These are phyloP conservation scores for Onychomys arenicola DNA, from an alignment of 2,797 vertebrate species.

Conservation along the genomic window DNA sequence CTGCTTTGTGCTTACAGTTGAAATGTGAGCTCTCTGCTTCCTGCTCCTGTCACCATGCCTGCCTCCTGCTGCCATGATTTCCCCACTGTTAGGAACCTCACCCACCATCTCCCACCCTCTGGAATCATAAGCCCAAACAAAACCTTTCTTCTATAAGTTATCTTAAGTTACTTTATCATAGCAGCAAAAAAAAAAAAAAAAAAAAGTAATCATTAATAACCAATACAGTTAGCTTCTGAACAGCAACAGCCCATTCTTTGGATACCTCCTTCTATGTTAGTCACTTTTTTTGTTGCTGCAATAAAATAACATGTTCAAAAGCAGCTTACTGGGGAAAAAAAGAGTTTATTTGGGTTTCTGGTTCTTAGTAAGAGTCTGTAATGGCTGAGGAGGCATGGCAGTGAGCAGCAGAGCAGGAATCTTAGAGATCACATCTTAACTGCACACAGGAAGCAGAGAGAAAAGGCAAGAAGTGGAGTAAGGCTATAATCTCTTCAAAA, in stretches of 20 bases:
- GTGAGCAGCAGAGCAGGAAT: background rate
- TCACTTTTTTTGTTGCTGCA: background rate
- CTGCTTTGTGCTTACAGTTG: background rate
- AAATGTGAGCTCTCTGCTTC: background rate
- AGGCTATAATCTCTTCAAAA: background rate
- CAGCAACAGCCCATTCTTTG: background rate
- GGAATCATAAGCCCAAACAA: background rate
- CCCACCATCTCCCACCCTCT: background rate
- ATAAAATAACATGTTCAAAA: background rate
- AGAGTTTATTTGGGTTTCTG: background rate
- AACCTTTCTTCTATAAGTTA: background rate
- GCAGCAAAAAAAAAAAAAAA: background rate
- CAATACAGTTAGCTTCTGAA: background rate
- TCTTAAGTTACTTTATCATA: background rate
- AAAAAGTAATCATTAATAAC: too few relatives aligned
- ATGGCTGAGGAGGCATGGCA: background rate
- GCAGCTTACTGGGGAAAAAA: background rate
- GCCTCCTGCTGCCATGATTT: background rate
- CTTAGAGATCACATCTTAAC: background rate
- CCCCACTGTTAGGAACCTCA: background rate
- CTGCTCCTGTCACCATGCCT: background rate
- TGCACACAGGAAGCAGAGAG: background rate
- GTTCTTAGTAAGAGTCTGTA: background rate
- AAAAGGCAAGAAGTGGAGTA: background rate
- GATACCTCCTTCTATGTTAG: background rate